phyloP scores from a whole-genome alignment of 2,797 vertebrate genomes.

The Pseudochirops cupreus region DNA sequence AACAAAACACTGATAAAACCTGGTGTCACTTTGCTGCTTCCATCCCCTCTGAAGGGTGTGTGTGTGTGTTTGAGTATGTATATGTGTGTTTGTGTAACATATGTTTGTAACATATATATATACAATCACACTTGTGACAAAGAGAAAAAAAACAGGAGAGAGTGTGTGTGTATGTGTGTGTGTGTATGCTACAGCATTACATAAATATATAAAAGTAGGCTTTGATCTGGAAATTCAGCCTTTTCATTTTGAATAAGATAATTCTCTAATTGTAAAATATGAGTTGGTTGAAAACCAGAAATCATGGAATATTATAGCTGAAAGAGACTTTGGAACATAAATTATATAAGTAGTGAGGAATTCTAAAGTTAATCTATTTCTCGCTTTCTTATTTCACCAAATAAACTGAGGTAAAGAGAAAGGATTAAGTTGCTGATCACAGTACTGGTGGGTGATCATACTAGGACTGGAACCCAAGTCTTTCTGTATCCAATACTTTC shows the following conservation, averaged over 20 bases:
- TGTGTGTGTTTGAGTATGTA: background rate
- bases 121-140: background rate
- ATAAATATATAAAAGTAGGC: conserved; percentile 38
- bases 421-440: background rate
- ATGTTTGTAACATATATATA: too few relatives aligned
- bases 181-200: background rate
- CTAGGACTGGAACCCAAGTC: background rate
- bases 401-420: background rate
- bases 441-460: background rate
- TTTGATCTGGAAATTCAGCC: background rate
- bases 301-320: background rate
- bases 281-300: background rate
- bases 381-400: background rate
- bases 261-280: background rate
- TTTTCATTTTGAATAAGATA: conserved; percentile 43
- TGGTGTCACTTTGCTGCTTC: conserved; percentile 42
- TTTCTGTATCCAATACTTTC: background rate
- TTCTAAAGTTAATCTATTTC: background rate
- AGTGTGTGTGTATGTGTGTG: background rate
- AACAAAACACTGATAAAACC: conserved; percentile 62
- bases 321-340: background rate
- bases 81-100: accelerated
- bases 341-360: background rate
- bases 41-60: background rate
- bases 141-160: background rate